phyloP scores from a whole-genome alignment of 2,797 vertebrate genomes.

The Takifugu rubripes region DNA sequence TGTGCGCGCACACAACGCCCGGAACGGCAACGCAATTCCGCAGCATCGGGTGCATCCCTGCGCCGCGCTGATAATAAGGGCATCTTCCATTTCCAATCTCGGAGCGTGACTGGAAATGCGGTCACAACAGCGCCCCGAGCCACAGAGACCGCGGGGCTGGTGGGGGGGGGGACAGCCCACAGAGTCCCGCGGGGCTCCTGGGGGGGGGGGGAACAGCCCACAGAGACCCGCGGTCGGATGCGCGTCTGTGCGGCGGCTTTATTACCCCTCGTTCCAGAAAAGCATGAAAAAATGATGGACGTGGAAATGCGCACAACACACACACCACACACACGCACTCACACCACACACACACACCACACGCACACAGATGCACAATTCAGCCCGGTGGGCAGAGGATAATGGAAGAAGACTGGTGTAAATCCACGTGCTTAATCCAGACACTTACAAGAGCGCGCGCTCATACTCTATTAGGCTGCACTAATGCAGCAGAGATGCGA shows the following conservation, averaged over 20 bases:
- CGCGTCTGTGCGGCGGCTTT: no score
- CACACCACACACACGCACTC: conserved; percentile 6
- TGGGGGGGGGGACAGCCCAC: no score
- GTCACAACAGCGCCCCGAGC: conserved; percentile 54
- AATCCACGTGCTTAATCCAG: conserved; percentile 74
- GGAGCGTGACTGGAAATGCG: conserved; percentile 51
- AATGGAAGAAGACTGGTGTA: conserved; percentile 63
- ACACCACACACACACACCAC: conserved; percentile 2
- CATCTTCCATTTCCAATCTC: conserved; percentile 59
- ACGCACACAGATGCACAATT: conserved; percentile 16
- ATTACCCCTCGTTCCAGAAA: conserved; percentile 24
- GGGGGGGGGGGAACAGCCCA: no score
- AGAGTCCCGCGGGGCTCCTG: no score
- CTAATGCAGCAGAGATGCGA: conserved; percentile 66
- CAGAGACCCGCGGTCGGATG: no score
- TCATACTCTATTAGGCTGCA: conserved; percentile 71
- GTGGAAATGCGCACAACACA: no score
- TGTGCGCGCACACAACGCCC: conserved; percentile 28
- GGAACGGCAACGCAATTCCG: conserved; percentile 42
- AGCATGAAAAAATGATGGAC: conserved; percentile 20
- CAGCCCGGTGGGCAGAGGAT: conserved; percentile 46
- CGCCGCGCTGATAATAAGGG: conserved; percentile 57
- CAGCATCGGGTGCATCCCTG: conserved; percentile 40
- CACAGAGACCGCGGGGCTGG: no score
- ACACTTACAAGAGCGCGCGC: conserved; percentile 76